These are phyloP conservation scores for Drosophila seguyi DNA, from an alignment of 1,140 invertebrate species.

Conservation along the genomic window DNA sequence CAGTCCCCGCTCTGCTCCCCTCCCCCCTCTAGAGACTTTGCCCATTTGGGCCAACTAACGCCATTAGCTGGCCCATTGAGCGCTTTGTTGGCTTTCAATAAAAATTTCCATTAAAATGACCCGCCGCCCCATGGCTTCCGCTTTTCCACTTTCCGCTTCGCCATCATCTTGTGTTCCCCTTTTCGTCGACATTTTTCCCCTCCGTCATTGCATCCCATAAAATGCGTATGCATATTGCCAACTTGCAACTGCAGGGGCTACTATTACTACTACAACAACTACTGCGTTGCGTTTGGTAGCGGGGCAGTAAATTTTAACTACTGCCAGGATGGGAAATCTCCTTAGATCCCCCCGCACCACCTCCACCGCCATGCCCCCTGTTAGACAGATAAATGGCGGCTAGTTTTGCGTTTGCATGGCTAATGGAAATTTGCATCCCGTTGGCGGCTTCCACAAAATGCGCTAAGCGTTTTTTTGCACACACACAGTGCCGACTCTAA, in stretches of 20 bases:
- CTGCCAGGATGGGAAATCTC: conserved; percentile 49
- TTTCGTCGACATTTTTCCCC: conserved; percentile 6
- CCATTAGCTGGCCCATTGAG: conserved; percentile 80
- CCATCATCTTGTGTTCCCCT: background rate
- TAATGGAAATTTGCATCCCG: conserved; percentile 82
- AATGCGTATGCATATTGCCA: conserved; percentile 81
- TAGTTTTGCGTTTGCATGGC: conserved; percentile 82
- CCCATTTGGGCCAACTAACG: conserved; percentile 73
- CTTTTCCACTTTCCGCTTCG: conserved; percentile 3
- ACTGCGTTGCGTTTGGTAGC: conserved; percentile 57
- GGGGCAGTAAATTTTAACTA: conserved; percentile 81
- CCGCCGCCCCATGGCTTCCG: conserved; percentile 15
- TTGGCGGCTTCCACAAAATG: conserved; percentile 70
- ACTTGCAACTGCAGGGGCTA: conserved; percentile 59
- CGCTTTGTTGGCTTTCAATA: conserved; percentile 82
- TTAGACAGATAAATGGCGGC: conserved; percentile 82
- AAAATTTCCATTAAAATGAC: conserved; percentile 81
- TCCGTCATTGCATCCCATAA: conserved; percentile 62
- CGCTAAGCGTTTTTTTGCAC: conserved; percentile 52
- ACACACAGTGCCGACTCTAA: background rate
- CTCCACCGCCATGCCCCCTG: conserved; percentile 31
- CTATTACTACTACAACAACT: conserved; percentile 12
- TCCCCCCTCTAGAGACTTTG: conserved; percentile 17
- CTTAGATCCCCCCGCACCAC: background rate
- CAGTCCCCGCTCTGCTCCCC: conserved; percentile 21